Evolutionary conservation across 2,888 invertebrate species (phyloP), one percentile per base, ranked within the genome.

Genomic region (Arrhopalites spinosus): DNA sequence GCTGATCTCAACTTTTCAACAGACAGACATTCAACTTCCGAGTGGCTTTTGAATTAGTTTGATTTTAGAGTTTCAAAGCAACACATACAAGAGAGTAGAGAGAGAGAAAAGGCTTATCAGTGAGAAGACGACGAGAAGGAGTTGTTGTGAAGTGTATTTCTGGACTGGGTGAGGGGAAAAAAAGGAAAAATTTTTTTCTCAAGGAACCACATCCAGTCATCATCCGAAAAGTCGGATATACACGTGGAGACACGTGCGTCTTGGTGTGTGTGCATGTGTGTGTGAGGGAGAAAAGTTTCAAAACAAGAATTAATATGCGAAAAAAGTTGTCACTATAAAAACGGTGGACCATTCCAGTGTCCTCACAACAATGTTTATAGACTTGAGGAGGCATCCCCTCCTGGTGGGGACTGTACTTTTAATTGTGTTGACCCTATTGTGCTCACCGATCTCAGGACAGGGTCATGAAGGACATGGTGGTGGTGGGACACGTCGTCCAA

Each of bases 361-460:
- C 13, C n/a, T 47, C 47, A 47, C 47, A 53, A 23, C 23, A 53
- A n/a, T 8, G 20, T n/a, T 53, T 8, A 20, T 53, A n/a, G n/a
- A 50, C 17, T n/a, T n/a, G 50, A 50, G 50, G 25, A 25, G 59
- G 59, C 20, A 25, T 17, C 17, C 50, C 7, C 17, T 50, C 50
- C 17, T 50, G 2, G 50, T 50, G 50, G 50, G 15, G 50, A n/a
- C n/a, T 15, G 50, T 50, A 47, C 23, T 72, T 63, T 63, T 43
- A 17, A 47, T 72, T 63, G 72, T 72, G 63, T 45, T 72, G 8
- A 43, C 64, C 3, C 25, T 63, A 72, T 30, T 80, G 73, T 78
- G 74, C 71, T 76, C 78, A 50, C 78, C 80, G 81, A 81, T 81
- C 81, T 80, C 80, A 78, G 80, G 76, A 70, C 76, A 75, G 72